Percentiles rank a stretch among this genome's conserved stretches.
Evolutionary conservation across 2,113 vertebrate genomes (phyloP).

Genomic region (Neodon shergylaensis): DNA sequence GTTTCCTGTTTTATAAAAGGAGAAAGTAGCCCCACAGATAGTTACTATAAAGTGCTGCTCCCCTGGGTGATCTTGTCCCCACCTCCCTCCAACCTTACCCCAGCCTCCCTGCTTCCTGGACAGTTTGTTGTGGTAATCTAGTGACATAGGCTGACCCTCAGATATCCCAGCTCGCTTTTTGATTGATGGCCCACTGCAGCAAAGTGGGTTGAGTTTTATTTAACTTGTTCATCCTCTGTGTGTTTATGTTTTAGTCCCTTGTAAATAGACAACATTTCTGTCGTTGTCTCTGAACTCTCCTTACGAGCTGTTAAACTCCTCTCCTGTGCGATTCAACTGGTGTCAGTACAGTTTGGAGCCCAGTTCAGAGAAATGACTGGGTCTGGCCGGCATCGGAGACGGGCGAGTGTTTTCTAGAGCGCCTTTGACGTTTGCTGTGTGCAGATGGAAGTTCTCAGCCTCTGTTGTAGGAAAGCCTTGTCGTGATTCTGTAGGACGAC

Average conservation of each 20-base stretch:
- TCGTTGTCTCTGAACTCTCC: neutral
- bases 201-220: slow-evolving; percentile 40
- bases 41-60: neutral
- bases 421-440: slow-evolving; percentile 25
- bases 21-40: neutral
- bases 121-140: neutral
- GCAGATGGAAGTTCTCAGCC: slow-evolving; percentile 43
- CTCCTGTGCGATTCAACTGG: slow-evolving; percentile 26
- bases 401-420: slow-evolving; percentile 21
- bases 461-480: neutral
- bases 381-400: neutral
- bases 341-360: neutral
- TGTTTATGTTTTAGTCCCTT: slow-evolving; percentile 26
- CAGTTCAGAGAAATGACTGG: slow-evolving; percentile 18
- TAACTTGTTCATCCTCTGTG: neutral
- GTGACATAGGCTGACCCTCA: neutral
- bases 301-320: slow-evolving; percentile 36
- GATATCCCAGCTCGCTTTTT: neutral
- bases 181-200: neutral
- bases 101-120: neutral
- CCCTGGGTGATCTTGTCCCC: neutral
- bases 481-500: slow-evolving; percentile 51
- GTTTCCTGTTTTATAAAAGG: neutral
- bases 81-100: neutral
- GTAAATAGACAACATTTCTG: neutral